Base-by-base conservation (phyloP, 2,888 invertebrate species). In the Tyria jacobaeae region DNA sequence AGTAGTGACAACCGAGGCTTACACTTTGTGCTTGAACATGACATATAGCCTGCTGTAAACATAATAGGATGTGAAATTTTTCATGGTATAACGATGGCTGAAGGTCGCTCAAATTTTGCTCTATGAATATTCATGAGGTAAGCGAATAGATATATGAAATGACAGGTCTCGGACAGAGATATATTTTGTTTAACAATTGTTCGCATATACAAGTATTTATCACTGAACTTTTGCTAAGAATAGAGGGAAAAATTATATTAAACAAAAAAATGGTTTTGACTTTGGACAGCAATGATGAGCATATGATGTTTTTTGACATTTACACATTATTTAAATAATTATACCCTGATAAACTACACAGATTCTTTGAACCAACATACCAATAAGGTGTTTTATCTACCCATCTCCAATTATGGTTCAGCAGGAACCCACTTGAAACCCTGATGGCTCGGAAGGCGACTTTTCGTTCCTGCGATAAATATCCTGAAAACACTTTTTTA, bases 51-150 rank as follows among this genome's bases (percentile, higher is more conserved):
- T 25, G 14, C 54, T 44, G 24, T 55, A 65, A 71, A 64, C 62
- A 66, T 66, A 70, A 68, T 71, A 64, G 66, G 41, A 69, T 53
- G 44, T 39, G 9, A 56, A 72, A 73, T 66, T 63, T 64, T 67
- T 59, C 73, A 75, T 65, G 71, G 73, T 75, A 64, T 68, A 24
- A 64, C 61, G 66, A 56, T 71, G 58, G 51, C 64, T 66, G 60
- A 58, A 73, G 74, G 68, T 64, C 68, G 61, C 50, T 70, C 59
- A 50, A 66, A 68, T 53, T 62, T 69, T 66, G 66, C 61, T 70
- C 12, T 70, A 73, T 81, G 81, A 78, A 81, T 80, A 80, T 82
- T 81, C 75, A 80, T 35, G 56, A 52, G 25, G 41, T 48, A 50
- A 44, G 50, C 51, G 53, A 66, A 58, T 57, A 64, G 47, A 64